These are phyloP conservation scores for Chauna torquata DNA, from an alignment of 2,113 vertebrate genomes.

Conservation along the genomic window DNA sequence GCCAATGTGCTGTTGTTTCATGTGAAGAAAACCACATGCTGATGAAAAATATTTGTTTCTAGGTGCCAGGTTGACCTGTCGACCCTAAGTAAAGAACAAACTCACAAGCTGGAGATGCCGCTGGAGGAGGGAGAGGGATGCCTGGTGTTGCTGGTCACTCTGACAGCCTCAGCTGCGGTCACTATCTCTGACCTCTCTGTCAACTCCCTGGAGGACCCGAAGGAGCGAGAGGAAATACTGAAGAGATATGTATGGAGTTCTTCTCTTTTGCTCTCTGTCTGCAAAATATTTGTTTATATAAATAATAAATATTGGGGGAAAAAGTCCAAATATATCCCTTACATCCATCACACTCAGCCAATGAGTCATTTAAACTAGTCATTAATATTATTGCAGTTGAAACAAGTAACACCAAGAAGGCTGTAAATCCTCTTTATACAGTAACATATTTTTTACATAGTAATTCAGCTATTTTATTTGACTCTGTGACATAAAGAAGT, in stretches of 20 bases:
- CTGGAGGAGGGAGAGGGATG: slow-evolving; percentile 91
- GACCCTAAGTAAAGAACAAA: slow-evolving; percentile 89
- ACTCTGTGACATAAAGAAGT: background rate
- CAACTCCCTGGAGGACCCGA: slow-evolving; percentile 89
- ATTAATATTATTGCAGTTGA: rapidly evolving
- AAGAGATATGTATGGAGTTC: slow-evolving; percentile 91
- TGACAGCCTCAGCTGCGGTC: slow-evolving; percentile 93
- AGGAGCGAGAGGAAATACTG: slow-evolving; percentile 87
- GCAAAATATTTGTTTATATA: background rate
- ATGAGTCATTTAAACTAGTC: background rate
- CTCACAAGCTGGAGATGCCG: slow-evolving; percentile 88
- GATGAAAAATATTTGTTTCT: slow-evolving; percentile 68
- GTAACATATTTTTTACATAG: background rate
- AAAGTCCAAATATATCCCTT: background rate
- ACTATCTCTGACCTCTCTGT: slow-evolving; percentile 90
- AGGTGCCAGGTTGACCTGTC: slow-evolving; percentile 95
- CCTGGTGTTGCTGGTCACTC: slow-evolving; percentile 91
- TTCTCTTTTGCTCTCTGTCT: background rate
- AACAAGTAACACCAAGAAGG: background rate
- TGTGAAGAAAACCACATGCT: slow-evolving; percentile 6
- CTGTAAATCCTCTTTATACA: background rate
- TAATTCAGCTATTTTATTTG: background rate
- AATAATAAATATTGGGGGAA: background rate
- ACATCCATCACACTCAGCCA: background rate
- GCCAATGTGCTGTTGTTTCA: background rate